A percentile compares a stretch with the other conserved stretches of the same genome.
Evolutionary conservation across 2,797 vertebrate species (phyloP).

Genomic region (Phyllotis vaccarum): DNA sequence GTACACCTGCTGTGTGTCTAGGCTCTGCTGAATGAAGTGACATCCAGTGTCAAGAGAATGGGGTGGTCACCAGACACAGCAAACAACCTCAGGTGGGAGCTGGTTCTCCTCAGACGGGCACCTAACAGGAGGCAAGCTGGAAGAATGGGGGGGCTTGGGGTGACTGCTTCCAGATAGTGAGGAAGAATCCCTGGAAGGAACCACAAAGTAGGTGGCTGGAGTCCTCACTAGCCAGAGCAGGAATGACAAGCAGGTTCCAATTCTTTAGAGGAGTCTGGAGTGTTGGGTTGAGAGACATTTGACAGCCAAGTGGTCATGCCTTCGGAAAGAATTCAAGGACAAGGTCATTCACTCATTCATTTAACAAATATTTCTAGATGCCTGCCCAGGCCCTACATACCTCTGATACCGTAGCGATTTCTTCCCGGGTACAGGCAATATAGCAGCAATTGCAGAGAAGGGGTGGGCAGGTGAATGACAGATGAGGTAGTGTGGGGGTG

Average conservation of each 20-base stretch:
- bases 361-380: neutral
- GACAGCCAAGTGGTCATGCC: neutral
- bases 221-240: neutral
- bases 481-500: too few species aligned
- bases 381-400: neutral
- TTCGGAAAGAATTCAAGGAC: neutral
- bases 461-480: neutral
- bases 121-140: neutral
- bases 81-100: neutral
- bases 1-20: neutral
- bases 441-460: neutral
- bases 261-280: neutral
- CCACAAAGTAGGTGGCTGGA: neutral
- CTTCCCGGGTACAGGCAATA: too few species aligned
- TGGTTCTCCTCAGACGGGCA: neutral
- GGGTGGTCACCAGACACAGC: neutral
- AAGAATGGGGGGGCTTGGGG: neutral
- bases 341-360: neutral
- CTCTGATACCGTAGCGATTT: neutral
- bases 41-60: fast-evolving
- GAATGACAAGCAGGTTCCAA: neutral
- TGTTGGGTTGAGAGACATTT: neutral
- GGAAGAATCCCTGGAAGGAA: neutral
- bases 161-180: neutral
- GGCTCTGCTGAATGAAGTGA: neutral